A percentile compares a stretch with the other conserved stretches of the same genome.
These are phyloP conservation scores for Drosophila pseudotakahashii DNA, from an alignment of 2,888 invertebrate species.

Conservation along the genomic window DNA sequence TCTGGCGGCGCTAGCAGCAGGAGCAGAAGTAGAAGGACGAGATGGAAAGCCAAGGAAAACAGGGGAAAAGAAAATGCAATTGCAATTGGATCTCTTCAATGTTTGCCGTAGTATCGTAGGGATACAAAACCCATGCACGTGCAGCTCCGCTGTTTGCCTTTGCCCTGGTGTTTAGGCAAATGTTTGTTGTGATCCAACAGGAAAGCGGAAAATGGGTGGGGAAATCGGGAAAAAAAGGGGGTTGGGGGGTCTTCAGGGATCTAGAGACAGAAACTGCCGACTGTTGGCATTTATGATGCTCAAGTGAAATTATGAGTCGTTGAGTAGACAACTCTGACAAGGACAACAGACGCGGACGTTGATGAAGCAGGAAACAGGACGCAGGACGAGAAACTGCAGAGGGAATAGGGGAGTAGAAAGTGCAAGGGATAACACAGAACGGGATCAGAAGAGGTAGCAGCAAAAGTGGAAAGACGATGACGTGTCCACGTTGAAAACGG, in stretches of 20 bases:
- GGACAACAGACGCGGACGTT: constrained; percentile 29
- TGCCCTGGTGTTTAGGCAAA: constrained; percentile 56
- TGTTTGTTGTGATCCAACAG: constrained; percentile 54
- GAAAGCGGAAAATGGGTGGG: background rate
- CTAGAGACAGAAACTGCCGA: constrained; percentile 55
- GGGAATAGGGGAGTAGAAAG: constrained; percentile 13
- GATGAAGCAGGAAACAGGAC: constrained; percentile 25
- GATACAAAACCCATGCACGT: constrained; percentile 23
- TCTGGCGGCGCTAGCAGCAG: constrained; percentile 29
- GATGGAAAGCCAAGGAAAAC: constrained; percentile 20
- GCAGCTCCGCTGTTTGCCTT: constrained; percentile 23
- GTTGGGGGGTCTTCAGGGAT: constrained; percentile 13
- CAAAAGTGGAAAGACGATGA: constrained; percentile 20
- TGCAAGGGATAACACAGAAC: constrained; percentile 13
- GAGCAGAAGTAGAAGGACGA: background rate
- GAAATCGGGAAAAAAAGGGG: background rate
- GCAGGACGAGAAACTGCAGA: constrained; percentile 15
- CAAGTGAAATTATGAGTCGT: constrained; percentile 64
- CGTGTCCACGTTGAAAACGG: constrained; percentile 1
- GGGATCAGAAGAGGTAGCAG: constrained; percentile 12
- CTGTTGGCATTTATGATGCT: constrained; percentile 62
- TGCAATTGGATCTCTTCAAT: constrained; percentile 58
- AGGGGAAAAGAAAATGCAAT: constrained; percentile 44
- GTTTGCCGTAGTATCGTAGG: constrained; percentile 57
- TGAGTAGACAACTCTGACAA: constrained; percentile 45